These are phyloP conservation scores for Heliconius hermathena DNA, from an alignment of 1,140 invertebrate genomes.

Conservation along the genomic window DNA sequence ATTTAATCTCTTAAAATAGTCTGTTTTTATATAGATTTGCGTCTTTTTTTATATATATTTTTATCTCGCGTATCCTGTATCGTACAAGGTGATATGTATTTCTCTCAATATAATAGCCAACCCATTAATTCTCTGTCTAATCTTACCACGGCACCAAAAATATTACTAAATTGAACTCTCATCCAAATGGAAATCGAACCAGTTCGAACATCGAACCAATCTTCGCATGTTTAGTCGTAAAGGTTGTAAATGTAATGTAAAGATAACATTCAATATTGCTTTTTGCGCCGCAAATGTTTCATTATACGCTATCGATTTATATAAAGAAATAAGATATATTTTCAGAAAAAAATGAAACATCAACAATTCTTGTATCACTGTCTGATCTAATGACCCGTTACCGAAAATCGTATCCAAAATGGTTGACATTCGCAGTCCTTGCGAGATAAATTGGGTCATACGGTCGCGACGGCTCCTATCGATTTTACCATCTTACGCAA, in stretches of 20 bases:
- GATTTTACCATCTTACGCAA: conserved; percentile 70
- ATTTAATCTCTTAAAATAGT: neutral
- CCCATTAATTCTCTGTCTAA: too few relatives aligned
- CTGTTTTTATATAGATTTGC: neutral
- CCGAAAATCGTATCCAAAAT: conserved; percentile 38
- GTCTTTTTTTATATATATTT: neutral
- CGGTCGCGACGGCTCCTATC: conserved; percentile 64
- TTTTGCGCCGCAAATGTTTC: too few relatives aligned
- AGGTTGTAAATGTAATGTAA: too few relatives aligned
- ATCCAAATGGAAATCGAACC: too few relatives aligned
- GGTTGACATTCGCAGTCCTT: conserved; percentile 47
- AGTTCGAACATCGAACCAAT: too few relatives aligned
- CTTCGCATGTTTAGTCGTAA: too few relatives aligned
- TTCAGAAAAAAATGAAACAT: neutral
- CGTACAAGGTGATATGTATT: too few relatives aligned
- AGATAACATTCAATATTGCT: too few relatives aligned
- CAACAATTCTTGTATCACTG: conserved; percentile 13
- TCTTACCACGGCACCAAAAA: too few relatives aligned
- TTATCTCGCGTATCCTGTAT: too few relatives aligned
- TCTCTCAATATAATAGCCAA: too few relatives aligned
- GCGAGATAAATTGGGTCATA: conserved; percentile 66
- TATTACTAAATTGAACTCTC: too few relatives aligned
- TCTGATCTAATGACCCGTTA: conserved; percentile 29
- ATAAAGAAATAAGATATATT: neutral
- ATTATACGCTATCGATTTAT: neutral